Conservation (phyloP, 2,113 vertebrate genomes). For the Peromyscus maniculatus region DNA sequence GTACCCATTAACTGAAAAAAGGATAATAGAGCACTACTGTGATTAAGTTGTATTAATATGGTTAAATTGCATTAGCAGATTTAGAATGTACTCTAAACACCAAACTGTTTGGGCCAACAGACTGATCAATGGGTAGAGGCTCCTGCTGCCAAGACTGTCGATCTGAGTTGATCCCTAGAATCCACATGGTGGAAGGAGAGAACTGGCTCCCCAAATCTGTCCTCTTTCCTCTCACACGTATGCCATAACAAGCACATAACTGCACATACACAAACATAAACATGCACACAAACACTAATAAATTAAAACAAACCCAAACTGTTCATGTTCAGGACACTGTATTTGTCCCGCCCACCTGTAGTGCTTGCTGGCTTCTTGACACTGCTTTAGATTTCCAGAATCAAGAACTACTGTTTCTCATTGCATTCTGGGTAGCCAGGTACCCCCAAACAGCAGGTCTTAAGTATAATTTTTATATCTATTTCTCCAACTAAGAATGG, state of each 20-base stretch:
- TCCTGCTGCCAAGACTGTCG: not conserved
- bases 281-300: not conserved
- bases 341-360: not conserved
- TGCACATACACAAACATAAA: not conserved
- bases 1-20: constrained; percentile 9
- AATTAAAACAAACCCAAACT: not conserved
- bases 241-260: not conserved
- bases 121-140: not conserved
- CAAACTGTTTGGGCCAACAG: not conserved
- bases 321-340: not conserved
- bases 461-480: not conserved
- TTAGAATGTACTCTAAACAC: constrained; percentile 43
- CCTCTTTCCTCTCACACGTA: not conserved
- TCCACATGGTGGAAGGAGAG: not conserved
- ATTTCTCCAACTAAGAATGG: constrained; percentile 55
- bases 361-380: not conserved
- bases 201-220: not conserved
- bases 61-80: constrained; percentile 23
- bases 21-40: not conserved
- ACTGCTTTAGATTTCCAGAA: not conserved
- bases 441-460: not conserved
- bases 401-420: not conserved
- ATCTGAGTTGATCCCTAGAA: not conserved
- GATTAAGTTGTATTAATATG: constrained; percentile 28
- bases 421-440: not conserved